Percentiles rank a stretch among this genome's conserved stretches.
Conservation (phyloP, 2,797 vertebrate genomes). For the Chelon labrosus region DNA sequence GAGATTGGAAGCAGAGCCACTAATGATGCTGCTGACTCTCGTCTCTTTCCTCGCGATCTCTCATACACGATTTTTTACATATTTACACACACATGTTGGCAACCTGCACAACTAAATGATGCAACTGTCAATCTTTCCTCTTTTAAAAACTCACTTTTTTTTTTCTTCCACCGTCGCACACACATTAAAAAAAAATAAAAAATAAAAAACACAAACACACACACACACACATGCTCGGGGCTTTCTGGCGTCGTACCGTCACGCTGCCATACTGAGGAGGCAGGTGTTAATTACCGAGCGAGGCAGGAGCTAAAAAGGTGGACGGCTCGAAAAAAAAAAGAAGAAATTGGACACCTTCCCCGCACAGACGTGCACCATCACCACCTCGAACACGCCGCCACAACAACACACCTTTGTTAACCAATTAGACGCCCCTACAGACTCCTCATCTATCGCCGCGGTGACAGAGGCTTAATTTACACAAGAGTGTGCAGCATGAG, state of each 20-base stretch:
- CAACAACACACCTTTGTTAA: constrained; percentile 79
- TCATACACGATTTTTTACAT: constrained; percentile 25
- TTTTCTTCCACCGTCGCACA: not conserved
- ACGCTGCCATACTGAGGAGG: constrained; percentile 66
- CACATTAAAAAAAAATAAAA: not conserved
- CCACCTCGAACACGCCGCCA: constrained; percentile 36
- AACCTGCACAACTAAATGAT: constrained; percentile 40
- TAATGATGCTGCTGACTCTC: constrained; percentile 56
- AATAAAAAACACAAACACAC: not conserved
- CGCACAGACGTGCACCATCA: constrained; percentile 5
- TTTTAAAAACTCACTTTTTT: constrained; percentile 14
- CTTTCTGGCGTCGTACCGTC: constrained; percentile 53
- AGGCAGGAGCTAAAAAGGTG: constrained; percentile 75
- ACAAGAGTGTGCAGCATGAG: too few relatives aligned
- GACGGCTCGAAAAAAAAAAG: constrained; percentile 46
- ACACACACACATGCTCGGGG: constrained; percentile 32
- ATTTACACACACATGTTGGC: constrained; percentile 47
- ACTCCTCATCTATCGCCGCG: constrained; percentile 52
- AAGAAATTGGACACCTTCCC: constrained; percentile 59
- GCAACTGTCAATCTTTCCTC: constrained; percentile 44
- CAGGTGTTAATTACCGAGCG: constrained; percentile 84
- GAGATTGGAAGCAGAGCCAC: constrained; percentile 44
- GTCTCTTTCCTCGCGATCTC: not conserved
- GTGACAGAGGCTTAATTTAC: constrained; percentile 51
- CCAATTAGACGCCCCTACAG: constrained; percentile 74